phyloP scores from a whole-genome alignment of 1,140 invertebrate species.

The Sarcophaga peregrina region DNA sequence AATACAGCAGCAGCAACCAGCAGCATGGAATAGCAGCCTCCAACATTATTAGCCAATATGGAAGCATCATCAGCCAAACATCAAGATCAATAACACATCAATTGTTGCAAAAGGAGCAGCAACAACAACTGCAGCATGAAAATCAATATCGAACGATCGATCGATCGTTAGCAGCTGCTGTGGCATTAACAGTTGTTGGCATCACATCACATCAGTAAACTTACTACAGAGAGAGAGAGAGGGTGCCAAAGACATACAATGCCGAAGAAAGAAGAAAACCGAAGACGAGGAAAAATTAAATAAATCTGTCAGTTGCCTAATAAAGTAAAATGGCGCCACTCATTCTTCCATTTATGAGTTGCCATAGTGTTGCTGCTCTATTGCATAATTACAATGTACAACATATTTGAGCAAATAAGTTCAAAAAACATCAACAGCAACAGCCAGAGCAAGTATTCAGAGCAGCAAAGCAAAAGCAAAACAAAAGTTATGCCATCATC shows the following conservation, averaged over 20 bases:
- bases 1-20: not conserved
- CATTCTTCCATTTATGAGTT: slow-evolving; percentile 37
- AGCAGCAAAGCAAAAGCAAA: too few species aligned
- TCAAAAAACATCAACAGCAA: not conserved
- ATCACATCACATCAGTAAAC: not conserved
- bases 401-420: slow-evolving; percentile 15
- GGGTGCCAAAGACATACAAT: not conserved
- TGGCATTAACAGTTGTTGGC: not conserved
- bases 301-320: slow-evolving; percentile 37
- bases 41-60: not conserved
- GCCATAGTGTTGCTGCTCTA: slow-evolving; percentile 19
- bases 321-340: slow-evolving; percentile 39
- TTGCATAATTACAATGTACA: not conserved
- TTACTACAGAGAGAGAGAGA: not conserved
- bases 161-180: not conserved
- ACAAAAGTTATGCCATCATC: too few species aligned
- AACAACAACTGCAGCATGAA: not conserved
- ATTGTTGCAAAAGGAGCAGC: not conserved
- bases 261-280: too few species aligned
- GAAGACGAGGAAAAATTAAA: not conserved
- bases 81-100: slow-evolving; percentile 18
- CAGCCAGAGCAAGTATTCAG: not conserved
- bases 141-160: not conserved
- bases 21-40: not conserved
- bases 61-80: not conserved